Evolutionary conservation across 92 coral and sea anemone species (phyloP), one percentile per base, ranked within the genome.

Genomic region (Palythoa grandis): DNA sequence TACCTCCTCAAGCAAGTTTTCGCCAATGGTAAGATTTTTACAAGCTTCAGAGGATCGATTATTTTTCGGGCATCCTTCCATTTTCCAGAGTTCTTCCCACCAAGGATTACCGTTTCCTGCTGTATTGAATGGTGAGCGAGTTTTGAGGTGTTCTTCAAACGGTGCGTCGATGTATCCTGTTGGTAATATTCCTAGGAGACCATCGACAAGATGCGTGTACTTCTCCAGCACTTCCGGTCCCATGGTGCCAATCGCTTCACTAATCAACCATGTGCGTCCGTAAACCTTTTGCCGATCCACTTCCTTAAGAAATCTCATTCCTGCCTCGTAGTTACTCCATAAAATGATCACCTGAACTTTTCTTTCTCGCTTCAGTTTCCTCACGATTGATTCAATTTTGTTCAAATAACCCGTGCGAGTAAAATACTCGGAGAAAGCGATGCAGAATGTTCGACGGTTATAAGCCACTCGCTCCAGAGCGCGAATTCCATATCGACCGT

Each of bases 401-500:
- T 90, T 88, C 57, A 43, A 76, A 77, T 91, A 91, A n/a, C 87
- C 92, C 50, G 91, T 86, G 11, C 94, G 87, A 7, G 91, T 87
- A 69, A 93, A 61, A 77, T 91, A 91, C 76, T 91, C 94, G 76
- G 94, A 91, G 67, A 89, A 88, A 11, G 94, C 96, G 74, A 93
- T 87, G 52, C 96, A 93, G 79, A 91, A 93, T 0, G 87, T 82
- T 56, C 89, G 79, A 54, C 94, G 89, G 47, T 79, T 77, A 82
- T 91, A 88, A 5, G 92, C 90, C 38, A 91, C 96, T 76, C 87
- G 89, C 70, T 91, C 94, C 67, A 93, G 65, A 0, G 96, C 92
- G 52, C 92, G 91, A 23, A 91, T 88, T 17, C 96, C 96, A 19
- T 93, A 89, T 2, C 96, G 91, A 0, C 96, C 96, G 40, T 93